A percentile compares a stretch with the other conserved stretches of the same genome.
These are phyloP conservation scores for Chelidonichthys spinosus DNA, from an alignment of 2,797 vertebrate genomes.

Conservation along the genomic window DNA sequence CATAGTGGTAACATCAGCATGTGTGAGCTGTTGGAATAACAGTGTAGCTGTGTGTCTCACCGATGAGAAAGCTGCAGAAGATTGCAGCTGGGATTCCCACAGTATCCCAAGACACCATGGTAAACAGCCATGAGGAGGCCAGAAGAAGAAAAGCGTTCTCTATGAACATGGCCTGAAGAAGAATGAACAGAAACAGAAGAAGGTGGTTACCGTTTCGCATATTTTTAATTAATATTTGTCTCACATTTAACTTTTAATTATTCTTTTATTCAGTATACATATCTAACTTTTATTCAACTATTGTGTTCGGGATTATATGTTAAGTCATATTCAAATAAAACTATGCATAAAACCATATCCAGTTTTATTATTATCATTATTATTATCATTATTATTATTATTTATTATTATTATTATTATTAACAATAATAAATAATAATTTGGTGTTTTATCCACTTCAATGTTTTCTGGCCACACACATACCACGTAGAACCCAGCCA, in stretches of 20 bases:
- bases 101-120: slow-evolving; percentile 82
- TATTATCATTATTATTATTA: too few species aligned
- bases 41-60: slow-evolving; percentile 72
- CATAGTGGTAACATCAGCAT: not conserved
- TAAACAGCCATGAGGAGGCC: slow-evolving; percentile 85
- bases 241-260: not conserved
- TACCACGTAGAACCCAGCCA: slow-evolving; percentile 88
- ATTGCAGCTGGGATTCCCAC: slow-evolving; percentile 79
- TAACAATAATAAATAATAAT: not conserved
- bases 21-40: not conserved
- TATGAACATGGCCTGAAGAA: slow-evolving; percentile 86
- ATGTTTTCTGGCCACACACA: slow-evolving; percentile 45
- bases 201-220: not conserved
- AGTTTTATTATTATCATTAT: too few species aligned
- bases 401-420: too few species aligned
- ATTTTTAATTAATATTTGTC: not conserved
- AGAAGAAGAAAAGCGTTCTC: slow-evolving; percentile 88
- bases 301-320: not conserved
- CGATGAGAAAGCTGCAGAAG: slow-evolving; percentile 87
- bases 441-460: not conserved
- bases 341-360: too few species aligned
- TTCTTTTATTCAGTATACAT: not conserved
- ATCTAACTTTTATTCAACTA: not conserved
- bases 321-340: not conserved
- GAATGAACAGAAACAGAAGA: slow-evolving; percentile 22